A percentile compares a stretch with the other conserved stretches of the same genome.
These are phyloP conservation scores for Aradophagus sp. DNA, from an alignment of 1,140 invertebrate genomes.

Conservation along the genomic window DNA sequence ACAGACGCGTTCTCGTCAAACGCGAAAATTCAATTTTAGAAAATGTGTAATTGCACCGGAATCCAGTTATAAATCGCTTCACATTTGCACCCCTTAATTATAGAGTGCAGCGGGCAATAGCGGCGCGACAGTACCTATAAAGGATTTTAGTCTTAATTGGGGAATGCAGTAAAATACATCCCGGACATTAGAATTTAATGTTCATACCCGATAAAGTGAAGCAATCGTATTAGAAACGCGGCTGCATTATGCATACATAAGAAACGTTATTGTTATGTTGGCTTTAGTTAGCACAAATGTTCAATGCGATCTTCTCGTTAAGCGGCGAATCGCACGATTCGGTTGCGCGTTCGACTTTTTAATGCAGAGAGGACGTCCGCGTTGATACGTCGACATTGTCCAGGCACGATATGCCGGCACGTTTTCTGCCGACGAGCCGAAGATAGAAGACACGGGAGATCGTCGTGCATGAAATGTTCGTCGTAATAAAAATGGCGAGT, in stretches of 20 bases:
- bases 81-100: constrained; percentile 55
- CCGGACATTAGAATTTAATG: constrained; percentile 40
- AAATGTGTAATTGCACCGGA: constrained; percentile 24
- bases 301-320: constrained; percentile 6
- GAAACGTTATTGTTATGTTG: constrained; percentile 23
- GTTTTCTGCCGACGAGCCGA: too few relatives aligned
- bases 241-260: constrained; percentile 18
- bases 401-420: too few relatives aligned
- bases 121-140: constrained; percentile 33
- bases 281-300: too few relatives aligned
- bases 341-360: constrained; percentile 16
- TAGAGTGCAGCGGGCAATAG: constrained; percentile 25
- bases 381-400: constrained; percentile 3
- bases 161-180: constrained; percentile 57
- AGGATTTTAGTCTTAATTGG: constrained; percentile 58
- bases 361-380: constrained; percentile 1
- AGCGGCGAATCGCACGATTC: too few relatives aligned
- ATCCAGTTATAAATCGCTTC: constrained; percentile 54
- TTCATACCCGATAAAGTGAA: constrained; percentile 22
- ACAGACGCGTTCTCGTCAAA: constrained; percentile 39
- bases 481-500: too few relatives aligned
- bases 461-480: too few relatives aligned
- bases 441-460: too few relatives aligned
- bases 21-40: constrained; percentile 36
- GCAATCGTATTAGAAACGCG: constrained; percentile 31